These are phyloP conservation scores for Vireo altiloquus DNA, from an alignment of 2,113 vertebrate genomes.

Conservation along the genomic window DNA sequence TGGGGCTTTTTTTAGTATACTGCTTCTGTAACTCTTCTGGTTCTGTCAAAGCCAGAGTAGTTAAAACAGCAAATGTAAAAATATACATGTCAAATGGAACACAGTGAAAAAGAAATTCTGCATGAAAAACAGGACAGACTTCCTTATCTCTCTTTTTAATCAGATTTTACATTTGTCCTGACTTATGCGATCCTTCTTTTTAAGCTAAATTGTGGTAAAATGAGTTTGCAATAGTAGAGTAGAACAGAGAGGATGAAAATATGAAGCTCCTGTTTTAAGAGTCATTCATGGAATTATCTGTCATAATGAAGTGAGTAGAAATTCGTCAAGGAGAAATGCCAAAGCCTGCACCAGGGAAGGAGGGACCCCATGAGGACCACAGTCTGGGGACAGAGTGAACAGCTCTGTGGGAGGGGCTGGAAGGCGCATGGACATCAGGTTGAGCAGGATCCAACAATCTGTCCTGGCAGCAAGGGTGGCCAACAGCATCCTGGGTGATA, in stretches of 20 bases:
- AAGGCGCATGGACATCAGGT: neutral
- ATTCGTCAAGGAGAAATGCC: neutral
- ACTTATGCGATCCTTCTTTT: neutral
- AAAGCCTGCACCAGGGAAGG: neutral
- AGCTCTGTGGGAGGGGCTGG: neutral
- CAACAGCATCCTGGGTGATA: neutral
- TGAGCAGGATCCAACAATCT: neutral
- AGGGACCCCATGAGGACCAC: neutral
- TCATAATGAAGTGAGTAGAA: neutral
- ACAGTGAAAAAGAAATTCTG: neutral
- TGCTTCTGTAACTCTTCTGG: neutral
- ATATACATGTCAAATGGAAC: neutral
- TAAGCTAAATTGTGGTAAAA: neutral
- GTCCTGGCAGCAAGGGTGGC: neutral
- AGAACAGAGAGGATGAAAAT: neutral
- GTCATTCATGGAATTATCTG: neutral
- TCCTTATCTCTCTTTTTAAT: neutral
- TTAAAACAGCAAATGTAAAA: neutral
- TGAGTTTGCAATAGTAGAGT: neutral
- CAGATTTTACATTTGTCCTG: neutral
- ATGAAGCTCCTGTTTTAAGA: neutral
- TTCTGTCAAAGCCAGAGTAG: neutral
- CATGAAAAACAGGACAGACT: neutral
- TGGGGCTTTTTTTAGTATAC: neutral
- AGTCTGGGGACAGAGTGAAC: neutral